A percentile compares a stretch with the other conserved stretches of the same genome.
phyloP scores from a whole-genome alignment of 2,888 invertebrate genomes.

The Sisyra terminalis region DNA sequence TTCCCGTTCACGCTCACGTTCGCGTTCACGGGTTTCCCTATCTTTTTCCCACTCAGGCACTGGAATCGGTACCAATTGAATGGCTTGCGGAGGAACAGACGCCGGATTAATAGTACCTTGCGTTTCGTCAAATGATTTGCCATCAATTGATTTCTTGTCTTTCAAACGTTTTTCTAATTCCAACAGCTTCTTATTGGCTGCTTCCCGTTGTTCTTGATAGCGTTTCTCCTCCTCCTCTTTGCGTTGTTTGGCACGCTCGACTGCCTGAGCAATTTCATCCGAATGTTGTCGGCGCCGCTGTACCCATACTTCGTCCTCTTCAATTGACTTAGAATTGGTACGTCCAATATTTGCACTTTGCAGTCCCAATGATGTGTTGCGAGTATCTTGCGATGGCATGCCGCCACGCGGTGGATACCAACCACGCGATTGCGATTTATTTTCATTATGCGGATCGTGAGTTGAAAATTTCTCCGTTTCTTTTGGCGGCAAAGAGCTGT shows the following conservation, averaged over 20 bases:
- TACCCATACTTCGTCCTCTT: constrained; percentile 51
- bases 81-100: constrained; percentile 24
- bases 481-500: constrained; percentile 8
- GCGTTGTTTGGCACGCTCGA: constrained; percentile 67
- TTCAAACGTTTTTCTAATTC: constrained; percentile 49
- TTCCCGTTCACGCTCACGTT: constrained; percentile 21
- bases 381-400: constrained; percentile 24
- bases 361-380: constrained; percentile 14
- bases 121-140: constrained; percentile 26
- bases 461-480: constrained; percentile 8
- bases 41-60: constrained; percentile 36
- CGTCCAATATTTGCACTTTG: constrained; percentile 20
- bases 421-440: constrained; percentile 7
- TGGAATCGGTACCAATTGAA: constrained; percentile 29
- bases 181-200: constrained; percentile 47
- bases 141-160: constrained; percentile 34
- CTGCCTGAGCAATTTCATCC: constrained; percentile 54
- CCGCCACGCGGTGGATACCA: constrained; percentile 16
- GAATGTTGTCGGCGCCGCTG: constrained; percentile 49
- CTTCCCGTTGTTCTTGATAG: constrained; percentile 37
- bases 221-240: constrained; percentile 84
- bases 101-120: constrained; percentile 26
- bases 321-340: constrained; percentile 18
- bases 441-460: constrained; percentile 7
- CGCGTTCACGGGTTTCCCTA: constrained; percentile 25